phyloP scores from a whole-genome alignment of 2,888 invertebrate species.

The Arge pagana region DNA sequence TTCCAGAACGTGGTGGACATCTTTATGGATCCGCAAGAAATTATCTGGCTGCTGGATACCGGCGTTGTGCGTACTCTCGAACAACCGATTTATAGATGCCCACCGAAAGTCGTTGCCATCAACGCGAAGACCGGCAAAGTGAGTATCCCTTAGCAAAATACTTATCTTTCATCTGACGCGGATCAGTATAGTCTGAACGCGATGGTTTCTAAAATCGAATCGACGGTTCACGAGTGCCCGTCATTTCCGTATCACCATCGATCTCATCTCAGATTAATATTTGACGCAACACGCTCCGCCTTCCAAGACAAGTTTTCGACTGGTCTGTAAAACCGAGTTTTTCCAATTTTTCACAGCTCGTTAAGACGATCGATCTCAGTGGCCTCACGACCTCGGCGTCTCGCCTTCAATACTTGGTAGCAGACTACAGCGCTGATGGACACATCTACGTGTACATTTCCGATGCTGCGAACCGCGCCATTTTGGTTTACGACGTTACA shows the following conservation, averaged over 20 bases:
- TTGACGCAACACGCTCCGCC: too few relatives aligned
- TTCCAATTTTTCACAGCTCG: constrained; percentile 50
- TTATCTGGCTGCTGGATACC: constrained; percentile 66
- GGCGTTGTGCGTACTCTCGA: constrained; percentile 66
- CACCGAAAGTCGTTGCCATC: constrained; percentile 67
- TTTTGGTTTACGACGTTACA: constrained; percentile 67
- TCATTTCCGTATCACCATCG: too few relatives aligned
- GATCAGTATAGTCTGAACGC: too few relatives aligned
- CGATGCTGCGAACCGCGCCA: constrained; percentile 59
- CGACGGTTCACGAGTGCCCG: too few relatives aligned
- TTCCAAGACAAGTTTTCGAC: too few relatives aligned
- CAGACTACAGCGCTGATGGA: constrained; percentile 64
- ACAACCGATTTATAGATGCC: constrained; percentile 63
- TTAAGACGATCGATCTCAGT: constrained; percentile 64
- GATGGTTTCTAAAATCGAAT: too few relatives aligned
- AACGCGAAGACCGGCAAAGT: constrained; percentile 63
- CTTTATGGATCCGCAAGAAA: constrained; percentile 64
- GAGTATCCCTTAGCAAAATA: constrained; percentile 15
- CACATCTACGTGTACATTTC: constrained; percentile 58
- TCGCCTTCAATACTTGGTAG: constrained; percentile 64
- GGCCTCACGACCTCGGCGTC: constrained; percentile 61
- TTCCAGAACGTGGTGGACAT: constrained; percentile 73
- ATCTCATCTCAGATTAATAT: too few relatives aligned
- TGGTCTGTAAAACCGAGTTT: too few relatives aligned
- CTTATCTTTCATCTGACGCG: constrained; percentile 13